Conservation (phyloP, 2,113 vertebrate genomes). For the Apteryx mantelli region DNA sequence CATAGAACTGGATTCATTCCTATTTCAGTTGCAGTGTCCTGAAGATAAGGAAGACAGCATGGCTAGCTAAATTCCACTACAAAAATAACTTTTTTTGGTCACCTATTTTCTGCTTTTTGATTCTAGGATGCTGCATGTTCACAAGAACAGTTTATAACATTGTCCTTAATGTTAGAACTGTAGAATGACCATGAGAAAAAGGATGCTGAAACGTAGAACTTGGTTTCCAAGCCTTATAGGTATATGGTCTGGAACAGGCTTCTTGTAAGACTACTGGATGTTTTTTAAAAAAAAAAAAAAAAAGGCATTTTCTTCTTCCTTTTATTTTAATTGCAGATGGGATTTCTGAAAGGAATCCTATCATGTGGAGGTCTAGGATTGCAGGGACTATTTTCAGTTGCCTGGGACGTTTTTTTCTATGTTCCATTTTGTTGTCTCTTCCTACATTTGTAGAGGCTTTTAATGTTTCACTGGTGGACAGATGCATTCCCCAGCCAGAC, state of each 20-base stretch:
- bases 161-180: not conserved
- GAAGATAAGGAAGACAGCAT: not conserved
- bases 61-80: not conserved
- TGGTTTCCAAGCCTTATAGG: not conserved
- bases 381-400: not conserved
- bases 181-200: not conserved
- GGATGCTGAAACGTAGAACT: not conserved
- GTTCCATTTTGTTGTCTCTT: not conserved
- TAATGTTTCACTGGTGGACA: not conserved
- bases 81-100: not conserved
- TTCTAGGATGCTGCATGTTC: not conserved
- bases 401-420: not conserved
- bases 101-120: not conserved
- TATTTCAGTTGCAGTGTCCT: not conserved
- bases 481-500: constrained; percentile 8
- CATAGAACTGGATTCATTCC: not conserved
- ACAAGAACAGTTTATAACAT: not conserved
- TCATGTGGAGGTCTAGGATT: not conserved
- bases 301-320: not conserved
- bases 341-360: not conserved
- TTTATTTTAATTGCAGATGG: not conserved
- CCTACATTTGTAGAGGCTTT: not conserved
- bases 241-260: not conserved
- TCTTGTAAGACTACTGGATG: not conserved
- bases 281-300: not conserved